Percentiles rank a stretch among this genome's conserved stretches.
Conservation (phyloP, 1,140 invertebrate species). For the Drosophila ambigua region DNA sequence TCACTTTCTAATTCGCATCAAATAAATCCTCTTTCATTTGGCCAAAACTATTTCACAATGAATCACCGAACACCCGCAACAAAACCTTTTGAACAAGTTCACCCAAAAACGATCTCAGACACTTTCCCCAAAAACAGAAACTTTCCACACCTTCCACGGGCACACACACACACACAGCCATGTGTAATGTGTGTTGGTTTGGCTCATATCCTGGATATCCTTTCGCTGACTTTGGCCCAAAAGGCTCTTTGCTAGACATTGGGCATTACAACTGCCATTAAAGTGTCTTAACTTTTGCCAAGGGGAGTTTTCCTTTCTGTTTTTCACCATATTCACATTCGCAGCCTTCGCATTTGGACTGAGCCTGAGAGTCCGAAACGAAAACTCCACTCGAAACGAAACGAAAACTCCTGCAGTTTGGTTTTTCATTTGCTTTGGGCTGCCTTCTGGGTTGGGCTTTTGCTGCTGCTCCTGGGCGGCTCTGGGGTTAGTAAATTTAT, state of each 20-base stretch:
- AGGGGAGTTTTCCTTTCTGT: constrained; percentile 4
- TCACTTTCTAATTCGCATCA: constrained; percentile 25
- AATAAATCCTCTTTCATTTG: constrained; percentile 1
- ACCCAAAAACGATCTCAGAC: constrained; percentile 44
- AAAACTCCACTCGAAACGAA: constrained; percentile 45
- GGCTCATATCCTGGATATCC: neutral
- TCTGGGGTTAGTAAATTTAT: constrained; percentile 77
- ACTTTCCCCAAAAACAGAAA: constrained; percentile 34
- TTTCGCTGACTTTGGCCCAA: no score
- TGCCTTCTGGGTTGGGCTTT: constrained; percentile 27
- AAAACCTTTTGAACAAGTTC: constrained; percentile 18
- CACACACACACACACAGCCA: neutral
- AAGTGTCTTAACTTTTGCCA: constrained; percentile 48
- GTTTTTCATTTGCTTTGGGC: neutral
- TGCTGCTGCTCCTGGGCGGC: no score
- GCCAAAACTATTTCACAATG: constrained; percentile 37
- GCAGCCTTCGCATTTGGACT: constrained; percentile 7
- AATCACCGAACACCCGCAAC: constrained; percentile 22
- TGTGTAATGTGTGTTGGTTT: neutral
- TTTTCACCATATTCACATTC: constrained; percentile 9
- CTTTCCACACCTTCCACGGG: constrained; percentile 10
- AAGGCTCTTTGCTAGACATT: constrained; percentile 29
- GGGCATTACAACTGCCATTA: constrained; percentile 53
- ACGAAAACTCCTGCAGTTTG: constrained; percentile 35
- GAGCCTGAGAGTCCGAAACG: constrained; percentile 10